Evolutionary conservation across 92 coral and sea anemone species (phyloP).

Genomic region (Paragorgia papillata): DNA sequence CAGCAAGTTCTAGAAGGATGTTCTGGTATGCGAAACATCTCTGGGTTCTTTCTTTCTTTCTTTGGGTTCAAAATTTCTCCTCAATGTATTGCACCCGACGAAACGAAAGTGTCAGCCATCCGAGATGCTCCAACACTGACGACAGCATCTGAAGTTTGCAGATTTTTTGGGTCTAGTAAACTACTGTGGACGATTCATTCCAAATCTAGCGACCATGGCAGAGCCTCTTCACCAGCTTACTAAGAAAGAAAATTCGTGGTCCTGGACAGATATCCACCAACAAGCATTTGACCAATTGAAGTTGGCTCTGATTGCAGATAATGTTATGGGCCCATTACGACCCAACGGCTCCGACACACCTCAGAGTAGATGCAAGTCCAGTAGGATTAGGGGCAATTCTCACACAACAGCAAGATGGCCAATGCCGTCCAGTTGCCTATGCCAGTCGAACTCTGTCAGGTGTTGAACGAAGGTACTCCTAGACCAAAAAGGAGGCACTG

Average conservation of each 20-base stretch:
- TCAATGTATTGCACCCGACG: slow-evolving; percentile 5
- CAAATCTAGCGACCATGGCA: slow-evolving; percentile 17
- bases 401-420: background rate
- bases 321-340: background rate
- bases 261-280: slow-evolving; percentile 6
- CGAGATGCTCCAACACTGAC: slow-evolving; percentile 2
- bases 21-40: slow-evolving; percentile 3
- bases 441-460: background rate
- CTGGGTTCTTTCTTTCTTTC: background rate
- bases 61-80: background rate
- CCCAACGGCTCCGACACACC: slow-evolving; percentile 7
- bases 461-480: background rate
- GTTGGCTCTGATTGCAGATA: background rate
- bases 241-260: background rate
- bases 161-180: slow-evolving; percentile 28
- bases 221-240: slow-evolving; percentile 1
- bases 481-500: slow-evolving; percentile 10
- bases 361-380: background rate
- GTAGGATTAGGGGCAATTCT: slow-evolving; percentile 9
- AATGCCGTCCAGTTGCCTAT: background rate
- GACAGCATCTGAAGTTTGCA: slow-evolving; percentile 17
- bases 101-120: slow-evolving; percentile 2
- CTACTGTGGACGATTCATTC: slow-evolving; percentile 3
- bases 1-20: slow-evolving; percentile 33
- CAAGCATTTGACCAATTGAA: slow-evolving; percentile 13